Evolutionary conservation across 1,140 invertebrate genomes (phyloP).

Genomic region (Scaptodrosophila lebanonensis): DNA sequence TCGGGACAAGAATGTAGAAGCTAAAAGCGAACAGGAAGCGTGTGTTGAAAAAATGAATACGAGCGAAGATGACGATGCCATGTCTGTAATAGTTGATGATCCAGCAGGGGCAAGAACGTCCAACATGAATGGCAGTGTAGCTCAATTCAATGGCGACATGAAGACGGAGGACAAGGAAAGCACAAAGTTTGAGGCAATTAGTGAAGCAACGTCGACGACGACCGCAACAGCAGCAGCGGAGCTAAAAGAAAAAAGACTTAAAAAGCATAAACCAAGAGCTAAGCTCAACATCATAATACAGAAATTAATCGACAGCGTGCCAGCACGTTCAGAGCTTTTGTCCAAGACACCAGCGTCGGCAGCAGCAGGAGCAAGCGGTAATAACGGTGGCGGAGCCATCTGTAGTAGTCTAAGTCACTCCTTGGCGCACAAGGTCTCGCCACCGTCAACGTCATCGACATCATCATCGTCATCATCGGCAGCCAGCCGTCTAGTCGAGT

Average conservation of each 20-base stretch:
- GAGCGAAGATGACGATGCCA: slow-evolving; percentile 56
- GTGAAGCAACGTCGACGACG: not conserved
- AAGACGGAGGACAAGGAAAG: slow-evolving; percentile 3
- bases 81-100: slow-evolving; percentile 22
- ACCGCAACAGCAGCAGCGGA: not conserved
- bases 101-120: not conserved
- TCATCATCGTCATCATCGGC: slow-evolving; percentile 21
- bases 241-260: slow-evolving; percentile 49
- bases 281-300: slow-evolving; percentile 72
- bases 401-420: slow-evolving; percentile 55
- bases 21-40: slow-evolving; percentile 10
- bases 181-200: slow-evolving; percentile 21
- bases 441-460: not conserved
- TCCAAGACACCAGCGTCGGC: slow-evolving; percentile 45
- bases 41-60: slow-evolving; percentile 66
- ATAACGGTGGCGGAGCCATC: slow-evolving; percentile 46
- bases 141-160: slow-evolving; percentile 45
- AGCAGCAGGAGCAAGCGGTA: slow-evolving; percentile 23
- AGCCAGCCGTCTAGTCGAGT: slow-evolving; percentile 70
- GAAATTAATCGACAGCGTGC: slow-evolving; percentile 69
- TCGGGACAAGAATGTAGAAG: slow-evolving; percentile 6
- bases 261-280: slow-evolving; percentile 56
- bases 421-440: slow-evolving; percentile 54
- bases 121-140: slow-evolving; percentile 34
- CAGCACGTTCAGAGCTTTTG: slow-evolving; percentile 62